Evolutionary conservation across 2,888 invertebrate species (phyloP).

Genomic region (Theretra japonica): DNA sequence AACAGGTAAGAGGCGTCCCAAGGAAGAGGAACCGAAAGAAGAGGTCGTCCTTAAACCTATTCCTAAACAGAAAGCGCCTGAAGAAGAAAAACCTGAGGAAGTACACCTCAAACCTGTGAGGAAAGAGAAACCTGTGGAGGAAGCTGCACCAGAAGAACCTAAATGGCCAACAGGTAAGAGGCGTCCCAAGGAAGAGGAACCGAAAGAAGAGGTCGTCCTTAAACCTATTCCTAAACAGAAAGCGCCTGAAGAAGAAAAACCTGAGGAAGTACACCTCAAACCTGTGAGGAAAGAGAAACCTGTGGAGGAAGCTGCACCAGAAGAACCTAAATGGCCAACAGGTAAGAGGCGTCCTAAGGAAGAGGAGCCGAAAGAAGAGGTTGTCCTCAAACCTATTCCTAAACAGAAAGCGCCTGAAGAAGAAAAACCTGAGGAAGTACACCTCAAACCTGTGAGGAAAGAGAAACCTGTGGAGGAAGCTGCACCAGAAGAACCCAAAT

Average conservation of each 20-base stretch:
- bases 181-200: conserved; percentile 44
- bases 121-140: conserved; percentile 48
- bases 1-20: conserved; percentile 61
- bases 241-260: conserved; percentile 58
- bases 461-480: conserved; percentile 27
- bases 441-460: conserved; percentile 42
- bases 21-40: conserved; percentile 69
- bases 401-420: conserved; percentile 49
- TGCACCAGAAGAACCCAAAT: conserved; percentile 54
- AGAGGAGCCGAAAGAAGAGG: conserved; percentile 40
- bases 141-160: conserved; percentile 34
- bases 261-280: conserved; percentile 54
- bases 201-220: conserved; percentile 47
- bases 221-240: conserved; percentile 49
- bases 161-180: conserved; percentile 58
- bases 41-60: conserved; percentile 60
- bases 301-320: conserved; percentile 16
- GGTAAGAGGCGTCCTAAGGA: conserved; percentile 55
- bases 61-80: conserved; percentile 44
- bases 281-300: conserved; percentile 57
- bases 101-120: conserved; percentile 62
- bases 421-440: conserved; percentile 70
- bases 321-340: conserved; percentile 39
- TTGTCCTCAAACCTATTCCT: conserved; percentile 56
- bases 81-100: conserved; percentile 49